phyloP scores from a whole-genome alignment of 2,797 vertebrate genomes.

The Coregonus suidteri region DNA sequence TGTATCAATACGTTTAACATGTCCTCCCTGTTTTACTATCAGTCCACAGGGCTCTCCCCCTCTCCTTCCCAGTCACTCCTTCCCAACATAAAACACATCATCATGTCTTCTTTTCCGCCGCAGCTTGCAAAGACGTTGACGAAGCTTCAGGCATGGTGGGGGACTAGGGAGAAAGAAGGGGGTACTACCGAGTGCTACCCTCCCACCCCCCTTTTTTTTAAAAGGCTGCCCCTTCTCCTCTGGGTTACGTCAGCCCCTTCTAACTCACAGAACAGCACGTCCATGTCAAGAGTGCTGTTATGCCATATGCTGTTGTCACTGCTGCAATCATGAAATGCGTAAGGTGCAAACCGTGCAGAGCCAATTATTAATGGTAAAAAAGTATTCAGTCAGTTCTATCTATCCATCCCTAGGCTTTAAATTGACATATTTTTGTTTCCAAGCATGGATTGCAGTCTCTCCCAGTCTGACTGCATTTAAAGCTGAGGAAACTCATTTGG shows the following conservation, averaged over 20 bases:
- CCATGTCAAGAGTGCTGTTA: not conserved
- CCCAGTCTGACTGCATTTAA: no score
- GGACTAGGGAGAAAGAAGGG: constrained; percentile 7
- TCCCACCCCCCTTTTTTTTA: not conserved
- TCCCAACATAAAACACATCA: constrained; percentile 77
- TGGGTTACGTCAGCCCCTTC: not conserved
- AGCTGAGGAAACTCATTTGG: no score
- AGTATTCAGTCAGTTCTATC: no score
- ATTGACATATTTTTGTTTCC: no score
- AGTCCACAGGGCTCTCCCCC: constrained; percentile 60
- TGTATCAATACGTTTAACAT: constrained; percentile 77
- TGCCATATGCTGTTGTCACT: not conserved
- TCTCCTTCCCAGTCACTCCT: constrained; percentile 47
- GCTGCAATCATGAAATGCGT: not conserved
- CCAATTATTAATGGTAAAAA: no score
- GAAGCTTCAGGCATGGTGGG: constrained; percentile 39
- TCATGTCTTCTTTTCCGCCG: constrained; percentile 60
- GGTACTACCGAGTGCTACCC: not conserved
- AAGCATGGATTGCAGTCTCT: no score
- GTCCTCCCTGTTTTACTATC: constrained; percentile 70
- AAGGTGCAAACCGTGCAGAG: not conserved
- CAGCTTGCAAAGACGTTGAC: constrained; percentile 71
- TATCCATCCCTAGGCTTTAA: no score
- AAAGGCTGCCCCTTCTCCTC: not conserved
- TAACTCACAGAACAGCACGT: not conserved